Conservation (phyloP, 2,113 vertebrate species). For the Tauraco erythrolophus region DNA sequence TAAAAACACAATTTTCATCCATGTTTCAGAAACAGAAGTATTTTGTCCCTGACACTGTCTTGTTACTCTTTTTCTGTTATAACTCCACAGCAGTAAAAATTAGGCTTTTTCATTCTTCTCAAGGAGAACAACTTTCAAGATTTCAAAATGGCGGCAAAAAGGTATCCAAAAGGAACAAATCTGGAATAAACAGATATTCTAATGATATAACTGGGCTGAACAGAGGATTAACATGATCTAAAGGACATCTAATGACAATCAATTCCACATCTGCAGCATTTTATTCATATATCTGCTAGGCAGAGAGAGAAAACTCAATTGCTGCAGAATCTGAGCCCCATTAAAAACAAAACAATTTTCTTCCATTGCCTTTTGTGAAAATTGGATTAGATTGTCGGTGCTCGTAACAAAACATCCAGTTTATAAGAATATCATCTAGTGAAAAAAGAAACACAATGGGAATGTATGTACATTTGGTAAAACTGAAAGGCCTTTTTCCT, state of each 20-base stretch:
- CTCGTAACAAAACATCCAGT: background rate
- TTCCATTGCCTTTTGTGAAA: constrained; percentile 1
- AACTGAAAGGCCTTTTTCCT: background rate
- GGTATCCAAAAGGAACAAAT: background rate
- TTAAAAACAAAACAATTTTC: background rate
- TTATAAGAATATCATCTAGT: background rate
- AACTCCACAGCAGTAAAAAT: background rate
- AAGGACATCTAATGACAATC: background rate
- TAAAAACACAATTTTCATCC: background rate
- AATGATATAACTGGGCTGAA: background rate
- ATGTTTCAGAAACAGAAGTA: background rate
- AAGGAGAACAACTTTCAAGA: background rate
- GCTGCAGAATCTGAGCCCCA: background rate
- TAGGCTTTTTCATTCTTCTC: background rate
- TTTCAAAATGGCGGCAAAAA: background rate
- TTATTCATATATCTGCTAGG: background rate
- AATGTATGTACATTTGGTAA: background rate
- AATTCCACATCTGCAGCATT: background rate
- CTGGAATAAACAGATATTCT: background rate
- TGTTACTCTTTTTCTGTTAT: background rate
- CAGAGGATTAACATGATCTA: background rate
- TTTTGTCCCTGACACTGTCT: background rate
- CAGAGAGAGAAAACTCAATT: background rate
- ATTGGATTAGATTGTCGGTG: background rate
- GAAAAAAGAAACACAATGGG: background rate